Percentiles rank a stretch among this genome's conserved stretches.
phyloP scores from a whole-genome alignment of 2,113 vertebrate species.

The Aptenodytes patagonicus region DNA sequence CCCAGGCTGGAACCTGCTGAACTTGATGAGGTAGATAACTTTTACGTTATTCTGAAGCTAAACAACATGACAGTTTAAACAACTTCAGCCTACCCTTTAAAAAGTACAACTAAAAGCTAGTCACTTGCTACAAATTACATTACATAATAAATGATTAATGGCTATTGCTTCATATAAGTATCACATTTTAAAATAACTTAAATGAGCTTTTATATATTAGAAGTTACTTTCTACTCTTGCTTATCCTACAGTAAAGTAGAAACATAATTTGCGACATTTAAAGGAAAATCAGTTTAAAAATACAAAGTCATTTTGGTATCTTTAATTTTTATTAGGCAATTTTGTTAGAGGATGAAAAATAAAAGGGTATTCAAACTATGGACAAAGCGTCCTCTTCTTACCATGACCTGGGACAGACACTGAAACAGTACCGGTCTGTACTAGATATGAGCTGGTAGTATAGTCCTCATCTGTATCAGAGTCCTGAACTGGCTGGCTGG shows the following conservation, averaged over 20 bases:
- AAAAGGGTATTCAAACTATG: conserved; percentile 47
- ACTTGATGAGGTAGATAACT: neutral
- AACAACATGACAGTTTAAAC: neutral
- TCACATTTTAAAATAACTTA: neutral
- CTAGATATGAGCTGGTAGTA: conserved; percentile 67
- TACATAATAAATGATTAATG: neutral
- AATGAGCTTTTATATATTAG: neutral
- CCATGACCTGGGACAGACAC: conserved; percentile 70
- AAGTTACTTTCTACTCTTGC: neutral
- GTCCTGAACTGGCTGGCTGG: conserved; percentile 77
- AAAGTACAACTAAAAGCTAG: neutral
- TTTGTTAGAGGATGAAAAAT: conserved; percentile 29
- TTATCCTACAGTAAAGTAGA: neutral
- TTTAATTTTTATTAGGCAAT: neutral
- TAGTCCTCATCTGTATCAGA: conserved; percentile 80
- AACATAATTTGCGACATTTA: neutral
- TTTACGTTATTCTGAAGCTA: neutral
- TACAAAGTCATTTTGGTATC: neutral
- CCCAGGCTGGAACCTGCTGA: neutral
- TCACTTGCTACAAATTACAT: neutral
- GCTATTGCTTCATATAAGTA: neutral
- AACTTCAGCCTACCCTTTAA: neutral
- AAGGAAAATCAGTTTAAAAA: neutral
- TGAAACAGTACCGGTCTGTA: conserved; percentile 57
- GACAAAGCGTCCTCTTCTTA: conserved; percentile 68